Base-by-base conservation (phyloP, 2,113 vertebrate species). In the Piprites chloris region DNA sequence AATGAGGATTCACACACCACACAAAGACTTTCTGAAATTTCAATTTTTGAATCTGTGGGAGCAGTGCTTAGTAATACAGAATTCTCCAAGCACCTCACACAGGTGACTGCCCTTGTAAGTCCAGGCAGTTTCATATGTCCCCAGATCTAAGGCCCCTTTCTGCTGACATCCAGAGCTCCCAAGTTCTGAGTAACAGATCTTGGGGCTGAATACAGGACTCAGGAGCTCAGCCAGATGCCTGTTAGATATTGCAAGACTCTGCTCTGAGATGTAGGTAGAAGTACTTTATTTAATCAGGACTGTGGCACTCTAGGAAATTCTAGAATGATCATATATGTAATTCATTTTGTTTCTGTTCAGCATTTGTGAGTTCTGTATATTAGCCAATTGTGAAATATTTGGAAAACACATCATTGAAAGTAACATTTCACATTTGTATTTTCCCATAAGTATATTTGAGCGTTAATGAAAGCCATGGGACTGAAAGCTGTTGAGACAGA, bases 401-500 rank as follows among this genome's bases (percentile, higher is more conserved):
- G 80, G 66, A 90, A 93, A 94, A 96, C 73, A 75, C 85, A 82
- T 92, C 56, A 94, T 22, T 92, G 93, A 93, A 96, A 96, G 95
- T 90, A 92, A 53, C 58, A 65, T 93, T 96, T 93, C 95, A 86
- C 88, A 84, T 94, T 90, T 89, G 72, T 94, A 84, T 95, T 96
- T 94, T 92, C 87, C 96, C 93, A 32, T 86, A 95, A 92, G 95
- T 93, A 55, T 86, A 81, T 96, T 95, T 95, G 93, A 90, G 88
- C 88, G 92, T 93, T 96, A 90, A 94, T 96, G 93, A 93, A 96
- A 90, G 76, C 83, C 88, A 58, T 62, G 95, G 92, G 88, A 95
- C 80, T 94, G 83, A 94, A 93, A 90, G 95, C 95, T 96, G 90
- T 93, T 96, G 96, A 93, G 90, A 86, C 90, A 89, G 90, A 87